These are phyloP conservation scores for Dendroctonus valens DNA, from an alignment of 1,140 invertebrate genomes.

Conservation along the genomic window DNA sequence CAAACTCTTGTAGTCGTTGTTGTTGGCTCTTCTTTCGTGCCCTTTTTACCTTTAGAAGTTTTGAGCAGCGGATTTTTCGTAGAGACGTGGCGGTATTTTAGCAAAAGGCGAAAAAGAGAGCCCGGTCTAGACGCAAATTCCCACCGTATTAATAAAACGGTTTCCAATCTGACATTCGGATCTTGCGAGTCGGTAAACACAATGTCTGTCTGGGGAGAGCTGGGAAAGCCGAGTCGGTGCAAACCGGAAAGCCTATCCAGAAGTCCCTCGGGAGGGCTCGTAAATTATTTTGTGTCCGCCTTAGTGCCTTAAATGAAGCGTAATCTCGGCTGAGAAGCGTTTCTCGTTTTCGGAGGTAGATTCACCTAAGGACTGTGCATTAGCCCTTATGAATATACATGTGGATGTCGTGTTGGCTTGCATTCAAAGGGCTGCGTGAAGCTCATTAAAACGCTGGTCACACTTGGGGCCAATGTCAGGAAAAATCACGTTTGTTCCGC, in stretches of 20 bases:
- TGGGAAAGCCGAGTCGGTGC: not conserved
- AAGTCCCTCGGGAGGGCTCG: not conserved
- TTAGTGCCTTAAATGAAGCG: conserved; percentile 18
- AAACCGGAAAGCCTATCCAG: conserved; percentile 17
- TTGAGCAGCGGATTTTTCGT: no score
- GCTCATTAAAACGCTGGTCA: no score
- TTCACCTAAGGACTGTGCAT: not conserved
- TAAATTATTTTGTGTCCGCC: conserved; percentile 23
- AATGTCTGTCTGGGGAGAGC: conserved; percentile 17
- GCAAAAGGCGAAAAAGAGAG: not conserved
- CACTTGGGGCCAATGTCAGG: no score
- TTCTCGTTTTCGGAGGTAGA: not conserved
- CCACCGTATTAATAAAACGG: conserved; percentile 14
- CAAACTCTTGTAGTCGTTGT: no score
- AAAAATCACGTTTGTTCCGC: no score
- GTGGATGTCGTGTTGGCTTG: not conserved
- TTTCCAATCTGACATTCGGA: conserved; percentile 16
- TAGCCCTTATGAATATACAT: conserved; percentile 15
- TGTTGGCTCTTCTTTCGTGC: no score
- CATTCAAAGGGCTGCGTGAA: no score
- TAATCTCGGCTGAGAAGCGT: conserved; percentile 13
- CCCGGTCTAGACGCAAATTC: conserved; percentile 1
- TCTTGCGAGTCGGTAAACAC: conserved; percentile 16
- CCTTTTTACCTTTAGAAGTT: no score
- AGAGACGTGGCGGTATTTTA: no score